These are phyloP conservation scores for Hephaestus fuliginosus DNA, from an alignment of 2,797 vertebrate species.

Conservation along the genomic window DNA sequence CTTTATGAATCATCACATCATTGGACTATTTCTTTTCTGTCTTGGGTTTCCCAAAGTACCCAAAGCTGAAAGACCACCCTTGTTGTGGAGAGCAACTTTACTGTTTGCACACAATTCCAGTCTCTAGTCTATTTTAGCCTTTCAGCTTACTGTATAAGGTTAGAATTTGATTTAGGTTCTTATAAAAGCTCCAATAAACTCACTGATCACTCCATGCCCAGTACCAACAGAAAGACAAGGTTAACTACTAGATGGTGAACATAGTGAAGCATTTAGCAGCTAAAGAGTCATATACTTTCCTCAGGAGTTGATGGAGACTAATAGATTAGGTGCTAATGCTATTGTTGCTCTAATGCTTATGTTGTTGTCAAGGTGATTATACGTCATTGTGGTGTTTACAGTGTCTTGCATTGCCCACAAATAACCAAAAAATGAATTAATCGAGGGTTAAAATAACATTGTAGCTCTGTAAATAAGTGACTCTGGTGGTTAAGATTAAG, in stretches of 20 bases:
- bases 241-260: not conserved
- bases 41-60: not conserved
- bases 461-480: not conserved
- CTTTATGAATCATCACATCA: not conserved
- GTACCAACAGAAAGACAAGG: not conserved
- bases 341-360: not conserved
- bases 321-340: not conserved
- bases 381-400: not conserved
- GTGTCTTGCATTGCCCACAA: not conserved
- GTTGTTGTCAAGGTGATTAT: not conserved
- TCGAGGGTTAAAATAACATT: not conserved
- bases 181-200: not conserved
- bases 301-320: not conserved
- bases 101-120: not conserved
- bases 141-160: not conserved
- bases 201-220: not conserved
- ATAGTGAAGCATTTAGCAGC: not conserved
- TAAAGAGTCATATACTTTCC: not conserved
- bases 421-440: not conserved
- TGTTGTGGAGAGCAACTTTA: not conserved
- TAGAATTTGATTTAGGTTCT: not conserved
- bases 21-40: slow-evolving; percentile 16
- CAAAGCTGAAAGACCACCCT: not conserved
- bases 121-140: not conserved
- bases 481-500: not conserved